These are phyloP conservation scores for Siniperca obscura DNA, from an alignment of 2,797 vertebrate species.

Conservation along the genomic window DNA sequence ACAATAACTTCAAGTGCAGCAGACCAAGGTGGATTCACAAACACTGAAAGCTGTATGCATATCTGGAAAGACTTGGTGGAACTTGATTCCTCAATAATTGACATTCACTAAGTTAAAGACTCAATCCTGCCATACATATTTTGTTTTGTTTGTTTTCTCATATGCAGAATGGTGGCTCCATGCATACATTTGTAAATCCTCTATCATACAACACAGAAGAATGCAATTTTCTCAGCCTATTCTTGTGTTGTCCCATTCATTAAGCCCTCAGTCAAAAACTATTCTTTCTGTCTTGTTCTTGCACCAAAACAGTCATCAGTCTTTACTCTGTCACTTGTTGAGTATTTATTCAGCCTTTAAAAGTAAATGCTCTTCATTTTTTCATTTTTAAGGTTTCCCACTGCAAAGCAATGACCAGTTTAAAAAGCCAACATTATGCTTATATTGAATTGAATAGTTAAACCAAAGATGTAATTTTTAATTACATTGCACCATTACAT, in stretches of 20 bases:
- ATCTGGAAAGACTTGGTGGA: constrained; percentile 6
- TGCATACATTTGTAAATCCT: neutral
- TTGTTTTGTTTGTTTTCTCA: constrained; percentile 7
- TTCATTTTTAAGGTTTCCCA: neutral
- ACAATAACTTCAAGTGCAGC: neutral
- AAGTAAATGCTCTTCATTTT: neutral
- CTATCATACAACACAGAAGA: constrained; percentile 4
- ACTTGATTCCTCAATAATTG: neutral
- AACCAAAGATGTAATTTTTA: neutral
- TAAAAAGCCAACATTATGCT: neutral
- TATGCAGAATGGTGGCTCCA: neutral
- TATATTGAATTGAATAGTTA: neutral
- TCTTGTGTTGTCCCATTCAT: neutral
- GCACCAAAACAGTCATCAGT: neutral
- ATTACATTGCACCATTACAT: neutral
- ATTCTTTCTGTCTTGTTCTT: neutral
- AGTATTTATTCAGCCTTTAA: neutral
- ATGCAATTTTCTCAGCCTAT: neutral
- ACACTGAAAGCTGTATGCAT: neutral
- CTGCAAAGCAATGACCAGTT: neutral
- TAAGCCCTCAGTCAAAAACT: neutral
- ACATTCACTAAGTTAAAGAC: neutral
- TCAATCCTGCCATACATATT: neutral
- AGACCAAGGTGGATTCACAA: neutral
- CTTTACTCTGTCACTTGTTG: neutral